phyloP scores from a whole-genome alignment of 2,888 invertebrate species.

The Bugula neritina region DNA sequence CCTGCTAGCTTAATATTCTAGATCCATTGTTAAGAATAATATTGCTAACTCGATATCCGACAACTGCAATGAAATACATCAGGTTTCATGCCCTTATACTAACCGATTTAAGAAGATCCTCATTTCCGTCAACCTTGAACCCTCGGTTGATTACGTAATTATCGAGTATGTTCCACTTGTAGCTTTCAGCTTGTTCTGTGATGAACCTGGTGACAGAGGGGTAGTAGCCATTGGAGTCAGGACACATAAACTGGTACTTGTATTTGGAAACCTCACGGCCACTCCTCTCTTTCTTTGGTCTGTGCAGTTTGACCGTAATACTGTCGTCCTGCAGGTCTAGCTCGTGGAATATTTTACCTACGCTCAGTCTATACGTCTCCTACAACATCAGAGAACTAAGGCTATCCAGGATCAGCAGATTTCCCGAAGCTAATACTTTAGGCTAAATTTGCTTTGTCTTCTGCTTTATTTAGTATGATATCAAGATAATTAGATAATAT shows the following conservation, averaged over 20 bases:
- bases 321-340: constrained; percentile 72
- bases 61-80: too few species aligned
- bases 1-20: too few species aligned
- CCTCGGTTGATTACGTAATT: constrained; percentile 92
- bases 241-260: constrained; percentile 48
- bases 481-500: too few species aligned
- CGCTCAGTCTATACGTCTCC: constrained; percentile 79
- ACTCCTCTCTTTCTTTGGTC: constrained; percentile 15
- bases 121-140: constrained; percentile 64
- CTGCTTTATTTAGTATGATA: too few species aligned
- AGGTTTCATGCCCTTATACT: too few species aligned
- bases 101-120: constrained; percentile 76
- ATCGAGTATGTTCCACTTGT: constrained; percentile 96
- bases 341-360: constrained; percentile 89
- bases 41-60: too few species aligned
- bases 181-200: constrained; percentile 88
- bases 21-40: too few species aligned
- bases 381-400: constrained; percentile 30
- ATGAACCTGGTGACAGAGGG: constrained; percentile 89
- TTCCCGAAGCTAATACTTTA: too few species aligned
- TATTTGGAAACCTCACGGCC: constrained; percentile 56
- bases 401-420: too few species aligned
- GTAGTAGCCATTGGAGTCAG: constrained; percentile 63
- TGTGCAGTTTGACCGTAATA: constrained; percentile 25
- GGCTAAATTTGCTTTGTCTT: too few species aligned